Evolutionary conservation across 2,797 vertebrate species (phyloP).

Genomic region (Rachycentron canadum): DNA sequence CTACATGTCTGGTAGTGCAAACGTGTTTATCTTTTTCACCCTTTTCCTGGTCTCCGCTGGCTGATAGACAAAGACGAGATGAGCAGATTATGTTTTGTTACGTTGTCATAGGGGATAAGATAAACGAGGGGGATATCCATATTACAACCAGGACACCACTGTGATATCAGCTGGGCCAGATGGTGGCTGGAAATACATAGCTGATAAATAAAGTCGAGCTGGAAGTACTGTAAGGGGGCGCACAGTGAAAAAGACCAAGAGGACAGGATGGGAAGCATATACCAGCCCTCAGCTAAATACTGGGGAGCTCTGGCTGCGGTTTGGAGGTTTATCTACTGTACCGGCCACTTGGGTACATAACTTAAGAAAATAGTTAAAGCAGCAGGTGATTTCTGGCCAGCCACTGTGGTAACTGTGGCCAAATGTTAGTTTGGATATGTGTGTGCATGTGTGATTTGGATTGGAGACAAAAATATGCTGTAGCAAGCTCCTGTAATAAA

Average conservation of each 20-base stretch:
- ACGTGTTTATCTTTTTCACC: slow-evolving; percentile 64
- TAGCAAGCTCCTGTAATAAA: slow-evolving; percentile 31
- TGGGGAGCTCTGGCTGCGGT: slow-evolving; percentile 40
- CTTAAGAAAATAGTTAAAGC: slow-evolving; percentile 52
- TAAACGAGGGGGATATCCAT: slow-evolving; percentile 57
- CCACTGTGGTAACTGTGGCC: slow-evolving; percentile 36
- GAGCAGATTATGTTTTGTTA: slow-evolving; percentile 51
- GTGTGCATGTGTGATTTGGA: slow-evolving; percentile 38
- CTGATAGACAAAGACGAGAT: slow-evolving; percentile 63
- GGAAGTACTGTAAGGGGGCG: slow-evolving; percentile 42
- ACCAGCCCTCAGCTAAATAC: slow-evolving; percentile 33
- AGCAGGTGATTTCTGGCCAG: slow-evolving; percentile 54
- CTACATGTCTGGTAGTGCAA: slow-evolving; percentile 40
- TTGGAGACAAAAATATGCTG: slow-evolving; percentile 18
- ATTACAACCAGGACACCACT: slow-evolving; percentile 22
- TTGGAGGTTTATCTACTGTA: slow-evolving; percentile 50
- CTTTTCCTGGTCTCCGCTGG: slow-evolving; percentile 48
- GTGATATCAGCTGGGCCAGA: slow-evolving; percentile 79
- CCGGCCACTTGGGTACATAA: slow-evolving; percentile 52
- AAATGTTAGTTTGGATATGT: slow-evolving; percentile 44
- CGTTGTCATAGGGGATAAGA: slow-evolving; percentile 56
- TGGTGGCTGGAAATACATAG: slow-evolving; percentile 68
- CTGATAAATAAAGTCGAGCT: slow-evolving; percentile 74
- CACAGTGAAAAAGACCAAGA: slow-evolving; percentile 10
- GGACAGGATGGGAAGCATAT: slow-evolving; percentile 40